These are phyloP conservation scores for Epicauta chinensis DNA, from an alignment of 1,140 invertebrate genomes.

Conservation along the genomic window DNA sequence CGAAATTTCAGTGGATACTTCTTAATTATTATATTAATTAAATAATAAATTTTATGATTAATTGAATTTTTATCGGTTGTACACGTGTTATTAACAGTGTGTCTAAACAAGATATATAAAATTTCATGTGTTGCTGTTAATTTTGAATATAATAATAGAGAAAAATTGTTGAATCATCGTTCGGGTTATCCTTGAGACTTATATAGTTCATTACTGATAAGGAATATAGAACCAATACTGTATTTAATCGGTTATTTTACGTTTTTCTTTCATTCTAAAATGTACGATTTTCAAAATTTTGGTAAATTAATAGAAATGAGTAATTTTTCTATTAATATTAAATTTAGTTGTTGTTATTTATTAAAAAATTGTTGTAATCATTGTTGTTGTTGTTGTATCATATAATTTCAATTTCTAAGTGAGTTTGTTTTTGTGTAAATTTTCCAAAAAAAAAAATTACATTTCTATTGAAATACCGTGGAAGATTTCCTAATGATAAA, in stretches of 20 bases:
- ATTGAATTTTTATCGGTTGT: too few relatives aligned
- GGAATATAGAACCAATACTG: conserved; percentile 11
- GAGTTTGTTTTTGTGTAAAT: too few relatives aligned
- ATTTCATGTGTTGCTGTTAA: conserved; percentile 9
- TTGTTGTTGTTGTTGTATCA: conserved; percentile 18
- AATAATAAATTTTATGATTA: too few relatives aligned
- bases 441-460: too few relatives aligned
- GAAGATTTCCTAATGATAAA: too few relatives aligned
- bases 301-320: conserved; percentile 10
- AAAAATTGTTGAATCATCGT: conserved; percentile 20
- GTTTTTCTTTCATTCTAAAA: conserved; percentile 12
- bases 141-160: not conserved
- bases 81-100: too few relatives aligned
- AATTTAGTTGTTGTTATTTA: conserved; percentile 16
- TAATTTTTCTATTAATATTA: conserved; percentile 1
- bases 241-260: conserved; percentile 16
- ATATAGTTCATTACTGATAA: conserved; percentile 17
- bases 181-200: conserved; percentile 22
- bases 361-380: conserved; percentile 7
- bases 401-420: too few relatives aligned
- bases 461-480: too few relatives aligned
- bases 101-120: too few relatives aligned
- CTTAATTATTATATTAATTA: too few relatives aligned
- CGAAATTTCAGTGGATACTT: too few relatives aligned
- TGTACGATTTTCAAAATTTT: conserved; percentile 16